Percentiles rank a stretch among this genome's conserved stretches.
phyloP scores from a whole-genome alignment of 2,797 vertebrate species.

The Prionace glauca region DNA sequence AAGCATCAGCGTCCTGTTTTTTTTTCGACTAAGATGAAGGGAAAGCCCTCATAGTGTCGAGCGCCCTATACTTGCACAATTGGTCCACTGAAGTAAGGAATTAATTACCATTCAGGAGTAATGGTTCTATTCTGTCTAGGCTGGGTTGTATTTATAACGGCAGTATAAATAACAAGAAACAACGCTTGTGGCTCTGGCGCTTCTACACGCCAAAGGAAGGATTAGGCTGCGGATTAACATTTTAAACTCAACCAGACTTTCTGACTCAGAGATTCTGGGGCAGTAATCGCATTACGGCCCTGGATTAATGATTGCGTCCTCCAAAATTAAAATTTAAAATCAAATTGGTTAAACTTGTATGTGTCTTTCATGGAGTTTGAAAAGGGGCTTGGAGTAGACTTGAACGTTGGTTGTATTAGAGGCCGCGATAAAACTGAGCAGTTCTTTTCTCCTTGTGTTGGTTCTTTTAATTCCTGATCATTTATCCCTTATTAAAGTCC shows the following conservation, averaged over 20 bases:
- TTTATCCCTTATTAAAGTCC: constrained; percentile 79
- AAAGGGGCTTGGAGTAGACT: not conserved
- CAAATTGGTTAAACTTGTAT: constrained; percentile 46
- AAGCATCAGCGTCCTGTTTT: constrained; percentile 44
- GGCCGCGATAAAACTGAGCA: constrained; percentile 44
- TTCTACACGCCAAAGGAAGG: constrained; percentile 60
- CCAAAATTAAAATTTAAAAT: constrained; percentile 64
- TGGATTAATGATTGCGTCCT: constrained; percentile 58
- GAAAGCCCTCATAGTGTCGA: constrained; percentile 47
- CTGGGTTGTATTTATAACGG: constrained; percentile 49
- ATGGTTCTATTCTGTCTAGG: constrained; percentile 50
- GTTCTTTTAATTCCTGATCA: constrained; percentile 63
- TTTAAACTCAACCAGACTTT: constrained; percentile 74
- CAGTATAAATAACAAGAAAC: constrained; percentile 51
- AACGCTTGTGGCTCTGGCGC: constrained; percentile 50
- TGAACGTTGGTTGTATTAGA: not conserved
- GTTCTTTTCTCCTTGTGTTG: constrained; percentile 54
- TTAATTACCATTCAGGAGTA: constrained; percentile 58
- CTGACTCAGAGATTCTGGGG: constrained; percentile 68
- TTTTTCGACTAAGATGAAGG: constrained; percentile 48
- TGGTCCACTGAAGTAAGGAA: constrained; percentile 57
- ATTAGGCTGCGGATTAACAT: constrained; percentile 80
- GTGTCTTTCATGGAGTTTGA: constrained; percentile 4
- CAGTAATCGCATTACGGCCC: constrained; percentile 68
- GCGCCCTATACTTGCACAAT: constrained; percentile 52